These are phyloP conservation scores for Drosophila ironensis DNA, from an alignment of 1,140 invertebrate species.

Conservation along the genomic window DNA sequence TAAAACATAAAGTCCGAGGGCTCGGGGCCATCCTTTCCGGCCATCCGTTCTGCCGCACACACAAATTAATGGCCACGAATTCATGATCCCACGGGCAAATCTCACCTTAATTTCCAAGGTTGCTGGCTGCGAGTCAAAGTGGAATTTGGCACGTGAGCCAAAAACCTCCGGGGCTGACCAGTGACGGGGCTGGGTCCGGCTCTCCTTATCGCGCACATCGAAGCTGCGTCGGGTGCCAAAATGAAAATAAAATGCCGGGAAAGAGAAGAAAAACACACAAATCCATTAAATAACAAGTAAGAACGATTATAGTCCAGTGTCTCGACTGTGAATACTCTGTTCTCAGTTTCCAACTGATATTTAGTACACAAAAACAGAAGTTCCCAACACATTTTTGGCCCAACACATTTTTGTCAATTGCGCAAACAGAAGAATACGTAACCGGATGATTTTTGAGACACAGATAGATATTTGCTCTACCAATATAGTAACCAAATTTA, in stretches of 20 bases:
- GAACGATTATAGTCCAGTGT: too few species aligned
- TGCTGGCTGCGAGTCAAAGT: conserved; percentile 87
- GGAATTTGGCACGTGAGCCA: conserved; percentile 90
- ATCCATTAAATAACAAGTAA: not conserved
- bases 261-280: not conserved
- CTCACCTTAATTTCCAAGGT: conserved; percentile 85
- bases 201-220: conserved; percentile 89
- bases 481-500: too few species aligned
- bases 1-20: conserved; percentile 18
- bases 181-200: conserved; percentile 87
- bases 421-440: too few species aligned
- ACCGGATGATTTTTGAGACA: too few species aligned
- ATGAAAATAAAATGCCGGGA: conserved; percentile 3
- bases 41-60: not conserved
- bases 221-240: conserved; percentile 85
- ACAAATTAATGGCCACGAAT: conserved; percentile 15
- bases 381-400: too few species aligned
- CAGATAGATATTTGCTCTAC: too few species aligned
- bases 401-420: too few species aligned
- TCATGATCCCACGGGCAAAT: conserved; percentile 6
- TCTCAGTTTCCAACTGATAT: too few species aligned
- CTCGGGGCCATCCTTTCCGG: not conserved
- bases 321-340: too few species aligned
- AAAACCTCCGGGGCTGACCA: conserved; percentile 90
- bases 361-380: too few species aligned